Evolutionary conservation across 2,888 invertebrate genomes (phyloP), one percentile per base, ranked within the genome.

Genomic region (Aspidiotus destructor): DNA sequence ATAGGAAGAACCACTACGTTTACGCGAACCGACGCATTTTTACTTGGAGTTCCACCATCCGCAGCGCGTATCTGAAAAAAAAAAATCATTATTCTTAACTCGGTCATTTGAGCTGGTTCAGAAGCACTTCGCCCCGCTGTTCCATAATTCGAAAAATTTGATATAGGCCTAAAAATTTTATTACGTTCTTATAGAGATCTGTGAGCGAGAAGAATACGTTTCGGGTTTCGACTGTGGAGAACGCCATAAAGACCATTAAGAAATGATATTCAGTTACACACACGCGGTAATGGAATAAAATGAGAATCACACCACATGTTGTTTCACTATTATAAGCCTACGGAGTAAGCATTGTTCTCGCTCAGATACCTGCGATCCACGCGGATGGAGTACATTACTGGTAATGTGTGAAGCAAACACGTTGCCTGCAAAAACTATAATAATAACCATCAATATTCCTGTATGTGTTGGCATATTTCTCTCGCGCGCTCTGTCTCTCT

Each of bases 31-130:
- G 85, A 86, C 75, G 86, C 84, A 75, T 86, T 87, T 73, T 86
- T 85, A 72, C 86, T 81, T 6, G 87, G 88, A 67, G 81, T 79
- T 0, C 89, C 94, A 74, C 84, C 84, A 80, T 95, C 95, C 72
- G 87, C 86, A 8, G 93, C 92, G 74, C 86, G 86, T 73, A 91
- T 84, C 88, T 88, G 74, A 65, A 72, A 72, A 70, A 69, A 65
- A 41, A 70, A 67, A 65, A 65, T 57, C 64, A 42, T 64, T 55
- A 41, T 57, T 64, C 42, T 55, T 8, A 52, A 28, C 41, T 65
- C 57, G 48, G 58, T 57, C 57, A 64, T 41, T 52, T 13, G 2
- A 16, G 44, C 55, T 40, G n/a, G 17, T 54, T 64, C 41, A 53
- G 6, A n/a, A 48, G 48, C 48, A 28, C 28, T 28, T 28, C 28